phyloP scores from a whole-genome alignment of 2,888 invertebrate genomes.

The Troides aeacus region DNA sequence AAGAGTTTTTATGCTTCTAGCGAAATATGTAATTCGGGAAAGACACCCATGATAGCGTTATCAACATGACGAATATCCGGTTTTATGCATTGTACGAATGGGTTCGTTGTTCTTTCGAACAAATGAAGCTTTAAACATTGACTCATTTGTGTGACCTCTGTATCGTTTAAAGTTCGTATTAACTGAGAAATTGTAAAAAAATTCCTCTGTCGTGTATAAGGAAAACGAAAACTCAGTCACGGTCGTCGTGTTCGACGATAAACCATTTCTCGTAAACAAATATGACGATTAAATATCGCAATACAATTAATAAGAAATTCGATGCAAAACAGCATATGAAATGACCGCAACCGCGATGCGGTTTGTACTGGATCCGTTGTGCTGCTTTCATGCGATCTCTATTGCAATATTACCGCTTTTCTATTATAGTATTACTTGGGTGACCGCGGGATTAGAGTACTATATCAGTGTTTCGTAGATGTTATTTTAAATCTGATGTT shows the following conservation, averaged over 20 bases:
- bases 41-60: constrained; percentile 51
- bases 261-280: constrained; percentile 6
- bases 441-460: background rate
- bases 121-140: constrained; percentile 35
- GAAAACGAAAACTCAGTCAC: constrained; percentile 11
- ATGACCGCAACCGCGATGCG: constrained; percentile 25
- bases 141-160: constrained; percentile 23
- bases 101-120: constrained; percentile 44
- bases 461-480: constrained; percentile 1
- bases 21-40: constrained; percentile 50
- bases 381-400: constrained; percentile 22
- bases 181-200: constrained; percentile 15
- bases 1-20: constrained; percentile 31
- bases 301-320: constrained; percentile 21
- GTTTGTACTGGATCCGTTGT: constrained; percentile 14
- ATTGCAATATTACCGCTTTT: constrained; percentile 22
- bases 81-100: constrained; percentile 34
- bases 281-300: background rate
- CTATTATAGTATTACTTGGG: constrained; percentile 20
- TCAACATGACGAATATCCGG: constrained; percentile 59
- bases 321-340: constrained; percentile 14
- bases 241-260: constrained; percentile 7
- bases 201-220: constrained; percentile 4
- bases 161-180: constrained; percentile 5
- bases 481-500: background rate